Evolutionary conservation across 2,797 vertebrate species (phyloP).

Genomic region (Myotis planiceps): DNA sequence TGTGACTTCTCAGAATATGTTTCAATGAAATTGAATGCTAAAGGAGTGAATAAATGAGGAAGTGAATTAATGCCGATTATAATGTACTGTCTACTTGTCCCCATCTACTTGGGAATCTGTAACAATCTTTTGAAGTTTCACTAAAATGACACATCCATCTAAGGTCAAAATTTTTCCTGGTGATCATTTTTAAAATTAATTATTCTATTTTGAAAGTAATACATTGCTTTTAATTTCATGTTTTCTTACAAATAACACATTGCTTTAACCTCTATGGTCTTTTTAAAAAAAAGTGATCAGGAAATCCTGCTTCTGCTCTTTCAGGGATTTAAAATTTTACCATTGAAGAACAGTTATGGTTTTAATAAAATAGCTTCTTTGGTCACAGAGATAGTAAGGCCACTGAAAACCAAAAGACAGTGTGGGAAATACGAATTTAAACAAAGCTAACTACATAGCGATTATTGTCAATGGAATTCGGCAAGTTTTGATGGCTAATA

Average conservation of each 20-base stretch:
- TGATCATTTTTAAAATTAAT: not conserved
- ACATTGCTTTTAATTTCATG: not conserved
- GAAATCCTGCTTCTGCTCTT: conserved; percentile 20
- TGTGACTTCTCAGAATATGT: not conserved
- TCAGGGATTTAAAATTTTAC: conserved; percentile 16
- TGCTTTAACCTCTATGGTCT: not conserved
- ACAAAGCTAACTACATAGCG: conserved; percentile 70
- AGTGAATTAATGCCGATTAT: not conserved
- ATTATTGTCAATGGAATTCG: conserved; percentile 57
- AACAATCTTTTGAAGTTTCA: not conserved
- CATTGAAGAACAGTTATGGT: conserved; percentile 52
- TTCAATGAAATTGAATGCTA: not conserved
- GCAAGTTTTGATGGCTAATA: conserved; percentile 75
- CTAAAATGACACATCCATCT: not conserved
- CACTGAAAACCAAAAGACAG: conserved; percentile 66
- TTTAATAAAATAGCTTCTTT: conserved; percentile 76
- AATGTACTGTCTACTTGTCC: not conserved
- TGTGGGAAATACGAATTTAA: conserved; percentile 68
- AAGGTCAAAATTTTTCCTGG: not conserved
- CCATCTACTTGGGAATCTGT: not conserved
- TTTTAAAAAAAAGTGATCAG: conserved; percentile 61
- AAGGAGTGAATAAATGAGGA: not conserved
- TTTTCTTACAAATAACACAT: not conserved
- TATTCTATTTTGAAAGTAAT: conserved; percentile 26
- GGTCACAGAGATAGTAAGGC: conserved; percentile 62